A percentile compares a stretch with the other conserved stretches of the same genome.
Conservation (phyloP, 2,888 invertebrate species). For the Creontiades dilutus region DNA sequence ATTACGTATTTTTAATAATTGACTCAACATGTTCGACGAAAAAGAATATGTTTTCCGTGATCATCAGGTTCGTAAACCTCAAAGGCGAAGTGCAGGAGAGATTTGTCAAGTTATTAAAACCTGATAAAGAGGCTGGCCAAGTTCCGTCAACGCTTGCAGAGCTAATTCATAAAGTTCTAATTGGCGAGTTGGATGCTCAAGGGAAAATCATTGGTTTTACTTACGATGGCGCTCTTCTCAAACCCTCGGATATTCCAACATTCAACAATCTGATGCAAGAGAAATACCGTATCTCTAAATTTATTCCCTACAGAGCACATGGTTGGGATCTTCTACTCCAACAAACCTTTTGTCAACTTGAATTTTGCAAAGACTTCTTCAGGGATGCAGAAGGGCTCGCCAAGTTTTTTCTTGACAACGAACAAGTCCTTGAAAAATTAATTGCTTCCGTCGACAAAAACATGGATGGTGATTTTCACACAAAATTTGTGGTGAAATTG, state of each 20-base stretch:
- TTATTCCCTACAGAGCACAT: constrained; percentile 15
- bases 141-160: background rate
- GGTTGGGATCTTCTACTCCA: background rate
- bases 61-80: background rate
- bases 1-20: background rate
- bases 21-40: background rate
- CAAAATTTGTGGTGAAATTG: background rate
- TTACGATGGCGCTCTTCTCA: constrained; percentile 19
- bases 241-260: background rate
- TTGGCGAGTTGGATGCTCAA: background rate
- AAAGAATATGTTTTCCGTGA: background rate
- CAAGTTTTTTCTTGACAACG: no score
- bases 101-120: background rate
- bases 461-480: no score
- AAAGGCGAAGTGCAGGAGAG: constrained; percentile 24
- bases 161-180: background rate
- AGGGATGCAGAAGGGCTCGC: no score
- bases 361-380: background rate
- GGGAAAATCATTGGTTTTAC: constrained; percentile 29
- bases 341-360: background rate
- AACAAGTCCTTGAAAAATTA: no score
- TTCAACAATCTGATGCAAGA: background rate
- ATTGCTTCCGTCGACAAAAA: no score
- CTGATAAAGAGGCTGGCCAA: background rate
- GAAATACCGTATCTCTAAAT: background rate